These are phyloP conservation scores for Halichondria panicea DNA, from an alignment of 37 sponge, comb jelly and placozoan species.

Conservation along the genomic window DNA sequence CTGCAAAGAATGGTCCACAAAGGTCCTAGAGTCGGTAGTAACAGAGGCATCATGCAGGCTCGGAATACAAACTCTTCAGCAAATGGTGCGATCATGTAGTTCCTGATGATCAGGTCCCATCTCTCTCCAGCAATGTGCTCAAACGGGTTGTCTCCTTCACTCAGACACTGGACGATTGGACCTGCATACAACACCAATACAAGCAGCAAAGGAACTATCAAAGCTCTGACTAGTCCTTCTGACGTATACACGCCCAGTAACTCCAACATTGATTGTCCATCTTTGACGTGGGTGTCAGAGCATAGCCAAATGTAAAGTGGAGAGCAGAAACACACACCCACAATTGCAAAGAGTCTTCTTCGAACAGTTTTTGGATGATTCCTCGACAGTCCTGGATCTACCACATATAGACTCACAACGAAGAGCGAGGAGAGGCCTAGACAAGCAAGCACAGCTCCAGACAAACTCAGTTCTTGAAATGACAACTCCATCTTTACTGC, in stretches of 20 bases:
- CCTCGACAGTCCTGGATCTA: slow-evolving; percentile 32
- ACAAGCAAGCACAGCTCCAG: slow-evolving; percentile 18
- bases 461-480: no score
- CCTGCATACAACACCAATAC: slow-evolving; percentile 53
- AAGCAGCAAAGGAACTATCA: slow-evolving; percentile 41
- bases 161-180: slow-evolving; percentile 35
- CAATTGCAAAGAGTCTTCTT: slow-evolving; percentile 33
- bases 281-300: neutral
- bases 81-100: slow-evolving; percentile 83
- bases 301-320: slow-evolving; percentile 29
- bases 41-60: slow-evolving; percentile 79
- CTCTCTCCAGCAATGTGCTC: slow-evolving; percentile 2
- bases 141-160: neutral
- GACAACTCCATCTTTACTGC: no score
- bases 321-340: slow-evolving; percentile 1
- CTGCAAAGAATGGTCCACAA: slow-evolving; percentile 51
- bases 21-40: slow-evolving; percentile 57
- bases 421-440: slow-evolving; percentile 34
- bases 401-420: slow-evolving; percentile 52
- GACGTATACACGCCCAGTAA: slow-evolving; percentile 27
- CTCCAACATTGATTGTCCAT: neutral
- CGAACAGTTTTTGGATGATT: slow-evolving; percentile 53
- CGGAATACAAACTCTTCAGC: slow-evolving; percentile 91
- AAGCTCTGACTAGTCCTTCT: slow-evolving; percentile 29
- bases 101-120: slow-evolving; percentile 64